A percentile compares a stretch with the other conserved stretches of the same genome.
Conservation (phyloP, 2,888 invertebrate species). For the Gymnoscelis rufifasciata region DNA sequence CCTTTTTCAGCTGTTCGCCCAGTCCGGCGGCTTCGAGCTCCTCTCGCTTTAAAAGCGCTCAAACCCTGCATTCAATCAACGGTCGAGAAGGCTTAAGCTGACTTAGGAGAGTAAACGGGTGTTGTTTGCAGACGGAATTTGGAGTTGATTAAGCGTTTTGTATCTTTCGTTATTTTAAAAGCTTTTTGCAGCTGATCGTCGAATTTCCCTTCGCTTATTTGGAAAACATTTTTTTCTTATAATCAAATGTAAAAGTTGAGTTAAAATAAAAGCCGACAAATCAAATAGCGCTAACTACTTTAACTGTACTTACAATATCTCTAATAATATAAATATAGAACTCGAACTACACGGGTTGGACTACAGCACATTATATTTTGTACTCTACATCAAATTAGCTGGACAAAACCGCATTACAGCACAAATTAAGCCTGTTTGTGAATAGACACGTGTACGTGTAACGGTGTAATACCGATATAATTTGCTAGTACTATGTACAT, state of each 20-base stretch:
- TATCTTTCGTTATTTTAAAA: neutral
- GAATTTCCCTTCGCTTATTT: too few relatives aligned
- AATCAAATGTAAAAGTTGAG: too few relatives aligned
- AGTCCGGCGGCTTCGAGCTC: slow-evolving; percentile 32
- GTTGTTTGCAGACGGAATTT: slow-evolving; percentile 13
- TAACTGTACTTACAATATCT: too few relatives aligned
- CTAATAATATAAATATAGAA: too few relatives aligned
- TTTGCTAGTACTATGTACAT: slow-evolving; percentile 15
- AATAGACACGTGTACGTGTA: slow-evolving; percentile 3
- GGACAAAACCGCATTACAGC: neutral
- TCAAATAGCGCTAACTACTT: too few relatives aligned
- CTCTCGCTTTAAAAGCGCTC: slow-evolving; percentile 30
- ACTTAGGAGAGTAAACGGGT: slow-evolving; percentile 21
- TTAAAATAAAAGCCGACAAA: too few relatives aligned
- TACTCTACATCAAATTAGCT: too few relatives aligned
- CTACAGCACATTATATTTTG: too few relatives aligned
- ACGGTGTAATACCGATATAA: slow-evolving; percentile 10
- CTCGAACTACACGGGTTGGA: too few relatives aligned
- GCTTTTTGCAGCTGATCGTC: neutral
- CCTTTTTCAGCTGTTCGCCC: slow-evolving; percentile 42
- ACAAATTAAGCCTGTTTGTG: slow-evolving; percentile 9
- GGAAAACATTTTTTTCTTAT: too few relatives aligned
- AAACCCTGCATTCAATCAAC: slow-evolving; percentile 36
- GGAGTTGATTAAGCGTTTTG: slow-evolving; percentile 9
- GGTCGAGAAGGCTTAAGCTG: slow-evolving; percentile 24